Conservation (phyloP, 2,888 invertebrate species). For the Platerodrilus igneus region DNA sequence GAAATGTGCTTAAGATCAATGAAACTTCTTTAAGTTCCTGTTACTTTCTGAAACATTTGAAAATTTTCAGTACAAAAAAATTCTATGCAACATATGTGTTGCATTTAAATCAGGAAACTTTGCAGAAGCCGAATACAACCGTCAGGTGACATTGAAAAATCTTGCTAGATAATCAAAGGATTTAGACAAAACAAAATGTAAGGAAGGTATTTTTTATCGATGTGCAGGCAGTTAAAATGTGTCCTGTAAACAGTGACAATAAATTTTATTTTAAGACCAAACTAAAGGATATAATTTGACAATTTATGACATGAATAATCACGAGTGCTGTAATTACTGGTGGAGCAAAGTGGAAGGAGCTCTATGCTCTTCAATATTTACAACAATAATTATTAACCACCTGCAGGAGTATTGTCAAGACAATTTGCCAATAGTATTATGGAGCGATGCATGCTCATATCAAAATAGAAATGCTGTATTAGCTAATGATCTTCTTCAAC, state of each 20-base stretch:
- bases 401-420: constrained; percentile 5
- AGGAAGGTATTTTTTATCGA: constrained; percentile 14
- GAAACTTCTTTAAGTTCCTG: constrained; percentile 7
- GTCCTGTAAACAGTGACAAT: constrained; percentile 11
- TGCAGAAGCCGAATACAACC: too few relatives aligned
- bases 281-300: constrained; percentile 15
- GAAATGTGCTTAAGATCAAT: constrained; percentile 10
- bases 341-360: too few relatives aligned
- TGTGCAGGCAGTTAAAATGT: constrained; percentile 19
- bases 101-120: constrained; percentile 15
- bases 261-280: constrained; percentile 21
- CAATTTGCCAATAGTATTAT: constrained; percentile 11
- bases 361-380: constrained; percentile 7
- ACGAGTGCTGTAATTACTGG: constrained; percentile 17
- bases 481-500: constrained; percentile 16
- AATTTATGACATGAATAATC: constrained; percentile 9
- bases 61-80: constrained; percentile 15
- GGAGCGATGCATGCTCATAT: constrained; percentile 15
- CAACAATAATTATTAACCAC: constrained; percentile 8
- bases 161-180: constrained; percentile 3
- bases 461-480: constrained; percentile 17
- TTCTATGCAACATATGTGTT: constrained; percentile 17
- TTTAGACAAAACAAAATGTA: constrained; percentile 1
- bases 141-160: constrained; percentile 8
- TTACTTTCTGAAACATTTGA: constrained; percentile 18